Evolutionary conservation across 2,797 vertebrate species (phyloP), one percentile per base, ranked within the genome.

Genomic region (Sebastes variabilis): DNA sequence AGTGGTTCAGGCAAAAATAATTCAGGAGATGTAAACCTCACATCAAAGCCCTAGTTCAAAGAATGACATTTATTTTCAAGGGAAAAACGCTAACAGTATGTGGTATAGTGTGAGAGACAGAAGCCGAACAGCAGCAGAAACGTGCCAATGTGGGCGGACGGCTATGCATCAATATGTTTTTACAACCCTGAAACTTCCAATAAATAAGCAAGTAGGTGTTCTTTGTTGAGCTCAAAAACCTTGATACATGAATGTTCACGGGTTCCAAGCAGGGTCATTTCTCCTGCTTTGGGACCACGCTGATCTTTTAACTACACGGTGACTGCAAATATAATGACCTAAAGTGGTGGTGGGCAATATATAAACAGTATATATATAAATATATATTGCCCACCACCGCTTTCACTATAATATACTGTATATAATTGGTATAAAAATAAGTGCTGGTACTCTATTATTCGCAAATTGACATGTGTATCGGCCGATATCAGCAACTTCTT

Each of bases 1-100:
- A 78, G 2, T 55, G 2, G 20, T 67, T 68, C 25, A 79, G 29
- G 56, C 59, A 79, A 30, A 14, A 65, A 72, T 16, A 73, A 70
- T 60, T 73, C 20, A 83, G 70, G 38, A 30, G 49, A 64, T 46
- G 13, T 64, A 67, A 73, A 68, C 54, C 62, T 72, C 9, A 60
- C 49, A 79, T 75, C 66, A 79, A 71, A 84, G 61, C 55, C 10
- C 2, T 0, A 24, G 52, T 64, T 82, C 34, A 80, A 86, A 86
- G 61, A 58, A 42, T 66, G 79, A 75, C 71, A 77, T 65, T 61
- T 81, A 66, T 77, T 78, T 71, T 56, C 59, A 36, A 62, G 72
- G 65, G 25, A 38, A 72, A 81, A 72, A 59, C 12, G 8, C 16
- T 32, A 82, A 67, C 52, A 74, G 80, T 76, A 52, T 75, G 58